Base-by-base conservation (phyloP, 1,140 invertebrate species). In the Cardiocondyla obscurior region DNA sequence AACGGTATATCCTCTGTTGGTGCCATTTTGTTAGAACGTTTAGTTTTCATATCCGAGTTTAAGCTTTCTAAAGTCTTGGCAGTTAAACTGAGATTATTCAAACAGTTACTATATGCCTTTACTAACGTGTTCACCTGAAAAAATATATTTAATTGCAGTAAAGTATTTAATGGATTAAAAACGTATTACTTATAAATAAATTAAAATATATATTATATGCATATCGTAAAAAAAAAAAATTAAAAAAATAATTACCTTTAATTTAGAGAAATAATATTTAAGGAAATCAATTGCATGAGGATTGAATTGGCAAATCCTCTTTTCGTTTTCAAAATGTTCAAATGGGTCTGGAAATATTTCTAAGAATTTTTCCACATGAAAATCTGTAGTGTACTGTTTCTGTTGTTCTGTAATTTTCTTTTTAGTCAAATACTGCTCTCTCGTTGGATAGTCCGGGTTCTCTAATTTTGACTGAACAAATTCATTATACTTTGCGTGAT, bases 341-440 rank as follows among this genome's bases (percentile, higher is more conserved):
- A 94, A 86, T 12, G 96, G 96, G 82, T 95, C 92, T 25, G 95
- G 94, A 91, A 96, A 95, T 22, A 94, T 91, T 46, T 94, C 89
- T 2, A 96, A 74, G 88, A 96, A 96, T 19, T 95, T 92, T 46
- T 94, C 88, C 4, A 95, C 87, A 39, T 94, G 82, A 69, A 96
- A 95, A 2, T 94, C 89, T 0, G 51, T 88, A 0, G 91, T 94
- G 44, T 94, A 95, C 28, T 93, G 89, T 16, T 92, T 90, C 30
- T 93, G 82, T 30, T 93, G 91, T 46, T 93, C 88, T 0, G 91
- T 86, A 4, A 93, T 88, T 85, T 92, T 89, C 12, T 88, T 85
- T 51, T 90, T 92, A 55, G 90, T 90, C 3, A 92, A 72, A 84
- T 94, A 94, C 12, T 96, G 94, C 58, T 94, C 92, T 73, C 94